Percentiles rank a stretch among this genome's conserved stretches.
These are phyloP conservation scores for Nymphalis c-album DNA, from an alignment of 2,888 invertebrate species.

Conservation along the genomic window DNA sequence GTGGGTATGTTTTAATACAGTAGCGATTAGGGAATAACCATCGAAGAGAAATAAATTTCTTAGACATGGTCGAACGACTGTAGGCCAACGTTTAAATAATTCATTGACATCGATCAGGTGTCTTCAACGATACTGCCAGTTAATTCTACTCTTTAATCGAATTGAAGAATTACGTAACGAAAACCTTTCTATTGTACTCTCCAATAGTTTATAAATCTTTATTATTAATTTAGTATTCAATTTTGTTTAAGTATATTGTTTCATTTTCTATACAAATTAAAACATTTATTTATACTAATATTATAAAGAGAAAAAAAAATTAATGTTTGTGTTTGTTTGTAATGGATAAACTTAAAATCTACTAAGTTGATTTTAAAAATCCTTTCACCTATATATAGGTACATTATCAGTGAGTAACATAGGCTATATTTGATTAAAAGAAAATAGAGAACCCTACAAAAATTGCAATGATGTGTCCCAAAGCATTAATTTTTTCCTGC, in stretches of 20 bases:
- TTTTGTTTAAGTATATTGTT: background rate
- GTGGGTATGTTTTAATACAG: constrained; percentile 3
- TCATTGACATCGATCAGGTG: constrained; percentile 37
- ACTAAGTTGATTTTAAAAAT: background rate
- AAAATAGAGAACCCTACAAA: too few species aligned
- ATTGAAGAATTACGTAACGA: background rate
- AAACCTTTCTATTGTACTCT: background rate
- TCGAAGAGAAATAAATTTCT: constrained; percentile 1
- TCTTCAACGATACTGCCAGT: constrained; percentile 11
- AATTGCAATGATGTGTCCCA: too few species aligned
- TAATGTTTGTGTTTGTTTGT: too few species aligned
- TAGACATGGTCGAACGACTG: constrained; percentile 25
- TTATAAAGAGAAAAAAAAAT: too few species aligned
- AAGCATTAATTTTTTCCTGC: too few species aligned
- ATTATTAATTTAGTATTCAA: too few species aligned
- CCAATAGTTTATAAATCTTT: background rate
- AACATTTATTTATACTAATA: too few species aligned
- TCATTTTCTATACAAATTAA: too few species aligned
- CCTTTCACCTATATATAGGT: background rate
- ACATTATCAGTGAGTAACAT: too few species aligned
- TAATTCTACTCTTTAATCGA: constrained; percentile 11
- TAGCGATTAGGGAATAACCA: constrained; percentile 5
- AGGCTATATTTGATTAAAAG: too few species aligned
- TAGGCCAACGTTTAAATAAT: constrained; percentile 33
- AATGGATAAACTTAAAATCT: too few species aligned